Conservation (phyloP, 2,797 vertebrate genomes). For the Ptychadena robeensis region DNA sequence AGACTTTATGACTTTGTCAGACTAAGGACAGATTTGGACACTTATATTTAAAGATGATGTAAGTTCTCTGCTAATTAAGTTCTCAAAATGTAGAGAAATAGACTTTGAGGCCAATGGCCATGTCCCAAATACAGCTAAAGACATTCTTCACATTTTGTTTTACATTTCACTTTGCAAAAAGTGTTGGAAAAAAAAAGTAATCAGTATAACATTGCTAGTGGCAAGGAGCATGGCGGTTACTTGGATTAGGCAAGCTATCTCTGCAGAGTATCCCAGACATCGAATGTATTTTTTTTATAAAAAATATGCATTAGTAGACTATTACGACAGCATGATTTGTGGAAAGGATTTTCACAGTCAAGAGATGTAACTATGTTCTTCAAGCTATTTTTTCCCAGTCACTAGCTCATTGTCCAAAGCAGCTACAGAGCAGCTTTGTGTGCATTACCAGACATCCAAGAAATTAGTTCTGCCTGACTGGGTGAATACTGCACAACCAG, state of each 20-base stretch:
- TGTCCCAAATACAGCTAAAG: constrained; percentile 49
- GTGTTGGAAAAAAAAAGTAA: constrained; percentile 48
- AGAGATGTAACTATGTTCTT: constrained; percentile 82
- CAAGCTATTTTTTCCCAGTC: constrained; percentile 80
- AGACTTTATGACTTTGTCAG: constrained; percentile 57
- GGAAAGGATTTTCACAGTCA: constrained; percentile 80
- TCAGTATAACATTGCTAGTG: constrained; percentile 62
- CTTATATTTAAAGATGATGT: constrained; percentile 60
- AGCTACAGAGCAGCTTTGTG: constrained; percentile 78
- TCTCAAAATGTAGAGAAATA: constrained; percentile 34
- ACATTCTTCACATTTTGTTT: constrained; percentile 36
- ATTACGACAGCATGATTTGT: constrained; percentile 74
- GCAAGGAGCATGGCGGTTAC: constrained; percentile 66
- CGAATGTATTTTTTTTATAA: constrained; percentile 62
- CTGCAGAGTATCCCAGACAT: constrained; percentile 62
- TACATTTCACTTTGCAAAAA: constrained; percentile 8
- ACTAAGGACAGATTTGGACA: constrained; percentile 51
- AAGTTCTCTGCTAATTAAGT: constrained; percentile 54
- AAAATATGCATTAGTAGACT: constrained; percentile 55
- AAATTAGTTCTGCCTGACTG: constrained; percentile 84
- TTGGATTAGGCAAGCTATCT: constrained; percentile 71
- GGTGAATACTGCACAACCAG: constrained; percentile 71
- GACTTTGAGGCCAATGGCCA: constrained; percentile 50
- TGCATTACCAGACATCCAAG: constrained; percentile 79
- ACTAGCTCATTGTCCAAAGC: constrained; percentile 80